Conservation (phyloP, 2,797 vertebrate species). For the Macroramphosus scolopax region DNA sequence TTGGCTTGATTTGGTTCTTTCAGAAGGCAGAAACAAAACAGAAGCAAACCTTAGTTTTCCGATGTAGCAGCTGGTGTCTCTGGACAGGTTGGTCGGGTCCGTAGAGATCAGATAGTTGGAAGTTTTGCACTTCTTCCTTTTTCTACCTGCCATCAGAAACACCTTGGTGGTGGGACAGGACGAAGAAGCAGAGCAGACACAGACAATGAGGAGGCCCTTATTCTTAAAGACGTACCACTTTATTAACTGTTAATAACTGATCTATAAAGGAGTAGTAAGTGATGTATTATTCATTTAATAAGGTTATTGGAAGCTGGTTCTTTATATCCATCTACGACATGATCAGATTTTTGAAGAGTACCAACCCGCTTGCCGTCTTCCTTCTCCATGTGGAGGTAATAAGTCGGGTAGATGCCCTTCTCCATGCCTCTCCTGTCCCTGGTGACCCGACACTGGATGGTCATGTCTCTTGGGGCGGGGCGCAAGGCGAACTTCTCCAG, state of each 20-base stretch:
- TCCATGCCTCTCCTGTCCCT: slow-evolving; percentile 85
- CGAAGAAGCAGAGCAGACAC: not conserved
- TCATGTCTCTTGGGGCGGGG: slow-evolving; percentile 74
- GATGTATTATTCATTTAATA: too few relatives aligned
- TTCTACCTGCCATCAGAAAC: slow-evolving; percentile 88
- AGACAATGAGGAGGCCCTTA: not conserved
- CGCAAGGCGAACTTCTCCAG: slow-evolving; percentile 80
- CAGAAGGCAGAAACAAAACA: not conserved
- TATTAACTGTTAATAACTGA: too few relatives aligned
- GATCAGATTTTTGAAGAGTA: not conserved
- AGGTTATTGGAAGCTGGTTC: too few relatives aligned
- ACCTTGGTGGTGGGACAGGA: slow-evolving; percentile 65
- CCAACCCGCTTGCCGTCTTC: slow-evolving; percentile 81
- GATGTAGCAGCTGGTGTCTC: slow-evolving; percentile 82
- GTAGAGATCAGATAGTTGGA: slow-evolving; percentile 90
- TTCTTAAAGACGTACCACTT: too few relatives aligned
- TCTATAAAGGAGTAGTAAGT: too few relatives aligned
- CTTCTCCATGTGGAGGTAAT: slow-evolving; percentile 88
- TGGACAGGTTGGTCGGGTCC: slow-evolving; percentile 85
- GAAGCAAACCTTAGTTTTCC: slow-evolving; percentile 85
- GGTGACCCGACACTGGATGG: slow-evolving; percentile 83
- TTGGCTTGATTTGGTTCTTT: not conserved
- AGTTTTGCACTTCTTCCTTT: slow-evolving; percentile 88
- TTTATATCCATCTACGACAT: too few relatives aligned
- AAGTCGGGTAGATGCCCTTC: slow-evolving; percentile 87